A percentile compares a stretch with the other conserved stretches of the same genome.
Evolutionary conservation across 2,797 vertebrate species (phyloP).

Genomic region (Acipenser oxyrinchus): DNA sequence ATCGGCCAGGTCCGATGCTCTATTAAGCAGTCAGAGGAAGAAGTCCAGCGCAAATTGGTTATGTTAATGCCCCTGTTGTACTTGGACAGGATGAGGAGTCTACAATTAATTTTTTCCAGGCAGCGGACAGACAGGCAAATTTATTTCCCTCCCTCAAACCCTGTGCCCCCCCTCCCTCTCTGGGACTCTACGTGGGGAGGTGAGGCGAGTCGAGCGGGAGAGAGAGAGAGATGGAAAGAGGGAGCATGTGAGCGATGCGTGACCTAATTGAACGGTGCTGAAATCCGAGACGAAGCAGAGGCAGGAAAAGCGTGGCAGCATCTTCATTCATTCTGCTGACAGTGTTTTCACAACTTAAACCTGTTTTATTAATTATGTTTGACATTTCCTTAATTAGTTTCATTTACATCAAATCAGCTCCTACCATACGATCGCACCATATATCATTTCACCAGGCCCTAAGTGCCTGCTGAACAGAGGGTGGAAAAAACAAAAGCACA

Average conservation of each 20-base stretch:
- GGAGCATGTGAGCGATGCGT: slow-evolving; percentile 57
- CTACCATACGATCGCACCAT: slow-evolving; percentile 77
- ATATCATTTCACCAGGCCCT: slow-evolving; percentile 69
- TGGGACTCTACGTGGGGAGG: slow-evolving; percentile 58
- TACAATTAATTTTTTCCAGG: slow-evolving; percentile 94
- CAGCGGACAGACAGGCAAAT: slow-evolving; percentile 80
- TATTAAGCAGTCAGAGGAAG: slow-evolving; percentile 91
- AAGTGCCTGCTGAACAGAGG: slow-evolving; percentile 30
- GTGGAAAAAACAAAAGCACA: slow-evolving; percentile 28
- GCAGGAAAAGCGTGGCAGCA: slow-evolving; percentile 47
- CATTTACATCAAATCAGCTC: slow-evolving; percentile 80
- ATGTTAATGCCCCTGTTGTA: slow-evolving; percentile 96
- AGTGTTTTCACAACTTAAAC: slow-evolving; percentile 71
- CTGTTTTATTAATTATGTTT: slow-evolving; percentile 81
- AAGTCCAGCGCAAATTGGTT: slow-evolving; percentile 95
- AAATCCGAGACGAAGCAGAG: slow-evolving; percentile 32
- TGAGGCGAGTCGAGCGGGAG: slow-evolving; percentile 36
- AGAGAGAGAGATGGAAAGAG: slow-evolving; percentile 41
- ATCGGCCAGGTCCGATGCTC: slow-evolving; percentile 84
- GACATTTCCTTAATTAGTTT: slow-evolving; percentile 80
- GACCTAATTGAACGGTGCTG: slow-evolving; percentile 70
- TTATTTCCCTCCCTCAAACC: slow-evolving; percentile 76
- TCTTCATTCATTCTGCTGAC: slow-evolving; percentile 72
- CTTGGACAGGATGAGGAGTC: slow-evolving; percentile 85
- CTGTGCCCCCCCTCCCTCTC: slow-evolving; percentile 22